Evolutionary conservation across 1,140 invertebrate genomes (phyloP), one percentile per base, ranked within the genome.

Genomic region (Drosophila albomicans): DNA sequence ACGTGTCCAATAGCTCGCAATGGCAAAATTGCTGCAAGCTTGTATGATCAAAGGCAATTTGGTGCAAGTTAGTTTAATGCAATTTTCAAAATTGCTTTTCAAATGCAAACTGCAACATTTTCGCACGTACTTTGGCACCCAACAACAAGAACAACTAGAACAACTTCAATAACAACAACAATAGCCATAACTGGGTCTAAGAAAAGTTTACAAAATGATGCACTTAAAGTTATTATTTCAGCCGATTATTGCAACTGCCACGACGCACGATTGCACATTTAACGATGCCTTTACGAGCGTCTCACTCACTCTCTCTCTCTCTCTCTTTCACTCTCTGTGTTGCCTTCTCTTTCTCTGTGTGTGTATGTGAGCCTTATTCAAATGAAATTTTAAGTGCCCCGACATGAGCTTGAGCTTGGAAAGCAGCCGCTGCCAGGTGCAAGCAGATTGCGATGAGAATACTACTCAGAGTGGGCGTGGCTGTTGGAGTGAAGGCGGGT

Each of bases 211-310:
- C 75, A 66, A 84, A 82, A 84, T 87, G 82, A 75, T 87, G 84
- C 84, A 88, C 82, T 87, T 88, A 64, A 88, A 87, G 84, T 82
- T 84, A 87, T 87, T 87, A 87, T 88, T 84, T 77, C 69, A 70
- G 67, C 73, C 80, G 85, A 88, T 87, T 87, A 87, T 84, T 79
- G 80, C 80, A 68, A 74, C 52, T 71, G 77, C 70, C 87, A 82
- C 80, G 70, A 78, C 79, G 82, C 82, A 86, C 82, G 82, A 88
- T 88, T 87, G 82, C 82, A 82, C 82, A 78, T 81, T 78, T 72
- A 85, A 80, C 84, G 85, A 82, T 48, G 74, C 49, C 75, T 38
- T 61, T 63, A 63, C 59, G 57, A 57, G 57, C 8, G 15, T n/a
- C 41, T 13, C n/a, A 1, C 41, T 13, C 11, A 1, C 41, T 13